Evolutionary conservation across 1,140 invertebrate species (phyloP), one percentile per base, ranked within the genome.

Genomic region (Maconellicoccus hirsutus): DNA sequence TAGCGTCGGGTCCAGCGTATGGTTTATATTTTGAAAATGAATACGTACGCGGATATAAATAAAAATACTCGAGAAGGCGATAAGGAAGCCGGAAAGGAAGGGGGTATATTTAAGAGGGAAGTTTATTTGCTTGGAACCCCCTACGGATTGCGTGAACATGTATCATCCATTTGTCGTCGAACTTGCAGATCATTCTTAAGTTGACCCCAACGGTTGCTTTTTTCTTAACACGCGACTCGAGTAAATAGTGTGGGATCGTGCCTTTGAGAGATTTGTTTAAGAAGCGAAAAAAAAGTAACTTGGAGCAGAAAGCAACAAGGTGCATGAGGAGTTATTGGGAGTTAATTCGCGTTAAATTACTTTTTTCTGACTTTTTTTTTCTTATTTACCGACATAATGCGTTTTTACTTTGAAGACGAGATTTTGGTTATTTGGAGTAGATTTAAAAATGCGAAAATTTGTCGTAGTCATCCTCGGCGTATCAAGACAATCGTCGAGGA

Each of bases 311-410:
- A 16, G 25, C 3, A 66, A 66, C 22, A 66, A 66, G 42, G 42
- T 19, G 42, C 6, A 52, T 16, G 61, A 2, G 14, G 25, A 26
- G 25, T 66, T 66, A 66, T 66, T 66, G 61, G 61, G 25, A 66
- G 61, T 66, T 66, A 66, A 66, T 66, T 66, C 61, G 61, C 61
- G 61, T 66, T 66, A 66, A 66, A 66, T 66, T 66, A 66, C 61
- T 66, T 66, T 66, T 66, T 66, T 52, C n/a, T 19, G 4, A 4
- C 42, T 66, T 23, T 23, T 66, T 26, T 66, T 3, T 23, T 25
- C 16, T 66, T 66, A 26, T 66, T 66, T 66, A 66, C 61, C 21
- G 25, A 66, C 7, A 14, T 66, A 66, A 66, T 66, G 61, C 25
- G n/a, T n/a, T n/a, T n/a, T n/a, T n/a, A n/a, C n/a, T n/a, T n/a